These are phyloP conservation scores for Pterostichus niger DNA, from an alignment of 2,888 invertebrate genomes.

Conservation along the genomic window DNA sequence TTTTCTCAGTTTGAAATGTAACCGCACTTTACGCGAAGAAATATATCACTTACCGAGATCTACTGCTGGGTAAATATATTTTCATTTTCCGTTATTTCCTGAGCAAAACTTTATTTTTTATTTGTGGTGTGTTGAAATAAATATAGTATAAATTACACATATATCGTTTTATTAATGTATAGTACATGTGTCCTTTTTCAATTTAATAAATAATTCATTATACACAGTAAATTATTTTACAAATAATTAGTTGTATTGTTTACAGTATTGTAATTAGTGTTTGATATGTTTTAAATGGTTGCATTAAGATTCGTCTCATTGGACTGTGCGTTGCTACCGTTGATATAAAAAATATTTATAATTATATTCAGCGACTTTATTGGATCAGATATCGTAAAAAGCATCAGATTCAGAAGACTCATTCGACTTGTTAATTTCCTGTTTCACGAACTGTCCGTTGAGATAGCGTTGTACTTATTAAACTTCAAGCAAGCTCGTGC, in stretches of 20 bases:
- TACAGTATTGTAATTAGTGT: constrained; percentile 63
- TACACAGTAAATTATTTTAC: constrained; percentile 67
- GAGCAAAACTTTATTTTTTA: no score
- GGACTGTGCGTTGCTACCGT: constrained; percentile 66
- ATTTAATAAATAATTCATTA: constrained; percentile 66
- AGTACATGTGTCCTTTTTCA: constrained; percentile 65
- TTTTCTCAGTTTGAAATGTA: no score
- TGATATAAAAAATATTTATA: constrained; percentile 66
- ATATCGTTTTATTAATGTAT: constrained; percentile 67
- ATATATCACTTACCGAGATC: no score
- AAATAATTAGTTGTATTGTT: constrained; percentile 65
- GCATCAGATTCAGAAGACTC: constrained; percentile 64
- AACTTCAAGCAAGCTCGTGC: constrained; percentile 65
- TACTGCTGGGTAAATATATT: no score
- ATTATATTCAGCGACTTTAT: constrained; percentile 53
- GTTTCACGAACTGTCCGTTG: constrained; percentile 33
- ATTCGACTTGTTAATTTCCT: constrained; percentile 32
- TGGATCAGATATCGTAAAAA: constrained; percentile 54
- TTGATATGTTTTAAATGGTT: constrained; percentile 65
- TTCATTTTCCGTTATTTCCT: no score
- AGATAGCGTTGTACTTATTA: constrained; percentile 64
- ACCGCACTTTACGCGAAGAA: no score
- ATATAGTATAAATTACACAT: constrained; percentile 56
- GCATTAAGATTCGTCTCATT: constrained; percentile 60
- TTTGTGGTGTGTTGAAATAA: background rate